These are phyloP conservation scores for Triplophysa yarkandensis DNA, from an alignment of 2,797 vertebrate species.

Conservation along the genomic window DNA sequence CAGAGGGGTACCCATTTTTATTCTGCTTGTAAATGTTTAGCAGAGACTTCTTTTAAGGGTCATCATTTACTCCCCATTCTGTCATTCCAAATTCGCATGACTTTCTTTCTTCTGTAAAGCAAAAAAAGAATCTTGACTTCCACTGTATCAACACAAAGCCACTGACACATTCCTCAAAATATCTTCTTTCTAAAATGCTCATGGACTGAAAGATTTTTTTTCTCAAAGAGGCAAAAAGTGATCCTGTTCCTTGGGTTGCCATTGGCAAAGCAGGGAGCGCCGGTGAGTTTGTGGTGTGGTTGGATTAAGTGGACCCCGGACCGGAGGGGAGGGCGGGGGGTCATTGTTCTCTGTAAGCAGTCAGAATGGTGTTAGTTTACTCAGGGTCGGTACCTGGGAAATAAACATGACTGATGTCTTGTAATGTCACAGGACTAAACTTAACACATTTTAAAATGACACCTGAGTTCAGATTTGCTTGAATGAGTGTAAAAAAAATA, in stretches of 20 bases:
- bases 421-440: slow-evolving; percentile 28
- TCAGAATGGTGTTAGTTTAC: slow-evolving; percentile 70
- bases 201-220: too few species aligned
- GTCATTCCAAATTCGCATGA: too few species aligned
- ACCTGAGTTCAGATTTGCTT: not conserved
- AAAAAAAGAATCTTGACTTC: too few species aligned
- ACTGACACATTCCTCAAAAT: too few species aligned
- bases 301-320: slow-evolving; percentile 53
- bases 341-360: slow-evolving; percentile 63
- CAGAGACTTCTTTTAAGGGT: not conserved
- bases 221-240: not conserved
- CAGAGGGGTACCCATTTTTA: not conserved
- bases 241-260: not conserved
- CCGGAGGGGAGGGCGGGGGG: slow-evolving; percentile 48
- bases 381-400: slow-evolving; percentile 36
- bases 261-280: too few species aligned
- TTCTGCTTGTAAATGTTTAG: not conserved
- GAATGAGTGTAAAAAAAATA: not conserved
- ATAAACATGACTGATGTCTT: slow-evolving; percentile 14
- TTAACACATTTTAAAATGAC: too few species aligned
- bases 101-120: too few species aligned
- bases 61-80: too few species aligned
- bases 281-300: slow-evolving; percentile 54
- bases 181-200: too few species aligned
- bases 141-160: too few species aligned